These are phyloP conservation scores for Coracopsis vasa DNA, from an alignment of 2,113 vertebrate genomes.

Conservation along the genomic window DNA sequence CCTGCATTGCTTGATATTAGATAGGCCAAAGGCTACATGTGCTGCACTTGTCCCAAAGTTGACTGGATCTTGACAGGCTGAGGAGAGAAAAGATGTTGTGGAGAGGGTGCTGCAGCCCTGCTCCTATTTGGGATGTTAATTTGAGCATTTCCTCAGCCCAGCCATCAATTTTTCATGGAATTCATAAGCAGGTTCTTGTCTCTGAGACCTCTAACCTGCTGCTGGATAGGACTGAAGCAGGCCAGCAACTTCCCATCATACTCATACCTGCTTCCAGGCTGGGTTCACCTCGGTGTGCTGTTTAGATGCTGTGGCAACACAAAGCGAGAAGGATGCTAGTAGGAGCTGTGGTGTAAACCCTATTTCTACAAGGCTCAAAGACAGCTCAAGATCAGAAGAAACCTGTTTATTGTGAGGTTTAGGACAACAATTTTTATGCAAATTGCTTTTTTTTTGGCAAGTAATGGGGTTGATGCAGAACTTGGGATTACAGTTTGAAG, in stretches of 20 bases:
- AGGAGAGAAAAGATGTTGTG: background rate
- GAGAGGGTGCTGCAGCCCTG: background rate
- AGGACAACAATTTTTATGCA: conserved; percentile 17
- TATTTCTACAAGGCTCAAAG: background rate
- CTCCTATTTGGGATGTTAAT: background rate
- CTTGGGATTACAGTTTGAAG: background rate
- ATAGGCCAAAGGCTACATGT: background rate
- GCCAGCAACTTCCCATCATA: background rate
- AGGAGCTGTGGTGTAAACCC: background rate
- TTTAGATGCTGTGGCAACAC: background rate
- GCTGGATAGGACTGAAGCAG: background rate
- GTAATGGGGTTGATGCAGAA: background rate
- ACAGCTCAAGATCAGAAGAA: background rate
- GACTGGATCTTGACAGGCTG: background rate
- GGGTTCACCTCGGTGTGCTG: background rate
- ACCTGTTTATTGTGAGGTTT: conserved; percentile 62
- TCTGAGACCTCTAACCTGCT: background rate
- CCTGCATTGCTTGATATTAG: background rate
- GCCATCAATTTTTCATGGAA: background rate
- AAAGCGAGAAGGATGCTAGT: background rate
- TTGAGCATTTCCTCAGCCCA: background rate
- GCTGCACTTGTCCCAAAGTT: background rate
- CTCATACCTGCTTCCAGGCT: background rate
- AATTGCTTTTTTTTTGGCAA: background rate
- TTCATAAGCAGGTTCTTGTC: background rate